A percentile compares a stretch with the other conserved stretches of the same genome.
Conservation (phyloP, 2,113 vertebrate genomes). For the Saimiri boliviensis region DNA sequence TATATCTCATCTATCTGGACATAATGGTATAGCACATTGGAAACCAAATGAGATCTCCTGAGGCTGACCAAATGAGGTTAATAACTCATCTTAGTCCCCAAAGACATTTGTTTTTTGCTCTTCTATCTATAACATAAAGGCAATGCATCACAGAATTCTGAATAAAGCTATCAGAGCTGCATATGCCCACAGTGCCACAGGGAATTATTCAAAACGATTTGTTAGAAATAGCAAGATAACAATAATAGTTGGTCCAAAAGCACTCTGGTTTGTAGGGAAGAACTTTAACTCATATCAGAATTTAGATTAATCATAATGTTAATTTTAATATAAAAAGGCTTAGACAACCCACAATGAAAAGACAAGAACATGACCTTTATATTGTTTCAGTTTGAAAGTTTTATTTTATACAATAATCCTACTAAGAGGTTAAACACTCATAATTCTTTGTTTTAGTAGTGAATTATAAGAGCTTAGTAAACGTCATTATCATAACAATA, state of each 20-base stretch:
- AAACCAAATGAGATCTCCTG: slow-evolving; percentile 27
- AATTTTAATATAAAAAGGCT: slow-evolving; percentile 24
- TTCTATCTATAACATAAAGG: slow-evolving; percentile 15
- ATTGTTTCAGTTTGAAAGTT: background rate
- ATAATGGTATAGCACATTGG: background rate
- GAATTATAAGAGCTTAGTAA: slow-evolving; percentile 44
- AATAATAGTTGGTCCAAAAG: background rate
- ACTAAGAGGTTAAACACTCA: background rate
- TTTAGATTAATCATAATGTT: slow-evolving; percentile 20
- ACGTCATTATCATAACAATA: slow-evolving; percentile 21
- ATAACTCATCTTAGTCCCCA: background rate
- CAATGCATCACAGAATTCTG: slow-evolving; percentile 19
- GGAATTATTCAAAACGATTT: slow-evolving; percentile 44
- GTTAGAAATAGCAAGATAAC: slow-evolving; percentile 50
- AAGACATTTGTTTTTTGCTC: background rate
- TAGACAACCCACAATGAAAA: slow-evolving; percentile 22
- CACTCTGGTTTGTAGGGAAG: background rate
- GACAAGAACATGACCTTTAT: background rate
- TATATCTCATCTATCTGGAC: background rate
- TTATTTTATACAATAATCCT: slow-evolving; percentile 22
- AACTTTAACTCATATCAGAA: background rate
- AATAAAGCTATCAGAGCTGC: slow-evolving; percentile 9
- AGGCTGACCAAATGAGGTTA: slow-evolving; percentile 42
- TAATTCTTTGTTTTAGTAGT: slow-evolving; percentile 40
- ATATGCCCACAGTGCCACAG: background rate